Evolutionary conservation across 2,797 vertebrate species (phyloP).

Genomic region (Cossypha niveicapilla): DNA sequence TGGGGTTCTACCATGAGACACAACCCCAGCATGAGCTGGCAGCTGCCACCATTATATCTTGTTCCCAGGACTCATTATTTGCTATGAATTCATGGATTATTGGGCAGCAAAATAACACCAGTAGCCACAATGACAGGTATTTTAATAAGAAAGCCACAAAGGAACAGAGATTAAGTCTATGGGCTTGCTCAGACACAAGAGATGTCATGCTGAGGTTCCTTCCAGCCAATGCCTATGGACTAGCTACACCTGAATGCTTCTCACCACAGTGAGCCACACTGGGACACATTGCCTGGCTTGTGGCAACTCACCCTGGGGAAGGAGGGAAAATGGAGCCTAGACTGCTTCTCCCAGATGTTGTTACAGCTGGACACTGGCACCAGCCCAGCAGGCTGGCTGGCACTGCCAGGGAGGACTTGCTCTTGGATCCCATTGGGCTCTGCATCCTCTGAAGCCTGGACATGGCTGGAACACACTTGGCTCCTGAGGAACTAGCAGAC

Average conservation of each 20-base stretch:
- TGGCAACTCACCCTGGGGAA: neutral
- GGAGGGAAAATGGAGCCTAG: neutral
- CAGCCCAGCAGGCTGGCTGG: neutral
- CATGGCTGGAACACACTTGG: neutral
- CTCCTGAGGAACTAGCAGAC: neutral
- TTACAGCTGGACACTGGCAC: neutral
- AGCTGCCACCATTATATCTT: neutral
- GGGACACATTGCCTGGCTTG: neutral
- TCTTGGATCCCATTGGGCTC: neutral
- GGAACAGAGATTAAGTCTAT: neutral
- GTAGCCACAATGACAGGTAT: neutral
- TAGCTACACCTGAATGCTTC: neutral
- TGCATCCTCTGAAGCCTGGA: neutral
- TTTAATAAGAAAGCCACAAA: neutral
- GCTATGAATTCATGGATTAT: neutral
- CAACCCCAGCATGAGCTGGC: neutral
- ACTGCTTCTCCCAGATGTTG: neutral
- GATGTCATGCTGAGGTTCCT: neutral
- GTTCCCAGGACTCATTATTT: neutral
- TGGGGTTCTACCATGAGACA: neutral
- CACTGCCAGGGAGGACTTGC: neutral
- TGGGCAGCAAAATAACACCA: neutral
- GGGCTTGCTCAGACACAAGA: neutral
- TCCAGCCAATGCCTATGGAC: neutral
- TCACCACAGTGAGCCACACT: rapidly evolving